These are phyloP conservation scores for Centrocercus urophasianus DNA, from an alignment of 2,113 vertebrate genomes.

Conservation along the genomic window DNA sequence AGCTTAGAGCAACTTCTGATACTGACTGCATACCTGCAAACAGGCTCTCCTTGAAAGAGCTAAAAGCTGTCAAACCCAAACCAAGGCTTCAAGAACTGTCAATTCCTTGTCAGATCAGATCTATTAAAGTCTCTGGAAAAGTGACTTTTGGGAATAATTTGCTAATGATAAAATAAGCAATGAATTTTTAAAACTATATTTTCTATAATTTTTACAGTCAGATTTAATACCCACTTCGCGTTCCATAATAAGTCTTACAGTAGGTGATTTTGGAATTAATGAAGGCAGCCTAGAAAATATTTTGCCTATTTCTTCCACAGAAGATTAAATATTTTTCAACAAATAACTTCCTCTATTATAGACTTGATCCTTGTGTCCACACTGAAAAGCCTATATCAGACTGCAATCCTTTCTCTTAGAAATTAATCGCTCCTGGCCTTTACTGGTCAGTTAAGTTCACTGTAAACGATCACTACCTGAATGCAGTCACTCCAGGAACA, in stretches of 20 bases:
- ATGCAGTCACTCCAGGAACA: not conserved
- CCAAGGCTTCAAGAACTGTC: not conserved
- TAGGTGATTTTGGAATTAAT: slow-evolving; percentile 46
- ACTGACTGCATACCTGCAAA: not conserved
- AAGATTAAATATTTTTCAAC: not conserved
- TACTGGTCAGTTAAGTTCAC: not conserved
- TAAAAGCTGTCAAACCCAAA: not conserved
- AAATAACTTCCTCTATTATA: not conserved
- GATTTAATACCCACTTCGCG: slow-evolving; percentile 6
- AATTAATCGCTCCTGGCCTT: not conserved
- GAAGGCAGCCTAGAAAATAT: slow-evolving; percentile 21
- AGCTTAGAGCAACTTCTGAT: not conserved
- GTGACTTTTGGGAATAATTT: slow-evolving; percentile 8
- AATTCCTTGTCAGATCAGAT: not conserved
- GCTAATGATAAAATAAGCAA: slow-evolving; percentile 25
- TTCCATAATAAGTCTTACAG: slow-evolving; percentile 19
- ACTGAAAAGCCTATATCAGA: not conserved
- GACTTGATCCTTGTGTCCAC: not conserved
- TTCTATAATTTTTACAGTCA: slow-evolving; percentile 33
- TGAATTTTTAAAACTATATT: slow-evolving; percentile 41
- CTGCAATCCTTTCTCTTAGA: not conserved
- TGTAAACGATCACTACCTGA: not conserved
- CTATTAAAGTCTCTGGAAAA: not conserved
- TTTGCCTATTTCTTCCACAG: slow-evolving; percentile 21
- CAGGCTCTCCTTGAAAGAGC: not conserved